These are phyloP conservation scores for Ochropleura leucogaster DNA, from an alignment of 2,888 invertebrate species.

Conservation along the genomic window DNA sequence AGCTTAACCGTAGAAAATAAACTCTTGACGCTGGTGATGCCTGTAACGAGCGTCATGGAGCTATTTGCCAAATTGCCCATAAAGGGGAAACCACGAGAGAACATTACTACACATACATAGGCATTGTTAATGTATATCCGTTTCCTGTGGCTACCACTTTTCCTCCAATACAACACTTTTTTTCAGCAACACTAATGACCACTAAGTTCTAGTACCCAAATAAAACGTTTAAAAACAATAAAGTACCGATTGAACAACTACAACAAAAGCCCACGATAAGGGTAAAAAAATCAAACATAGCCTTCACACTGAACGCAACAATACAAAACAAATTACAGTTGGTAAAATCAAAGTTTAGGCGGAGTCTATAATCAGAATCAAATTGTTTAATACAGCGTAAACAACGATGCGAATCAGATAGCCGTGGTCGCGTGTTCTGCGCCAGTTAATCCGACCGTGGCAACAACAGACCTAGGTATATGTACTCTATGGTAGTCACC, in stretches of 20 bases:
- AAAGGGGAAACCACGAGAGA: slow-evolving; percentile 20
- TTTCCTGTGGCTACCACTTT: slow-evolving; percentile 4
- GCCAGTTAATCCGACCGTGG: slow-evolving; percentile 82
- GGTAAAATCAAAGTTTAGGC: slow-evolving; percentile 75
- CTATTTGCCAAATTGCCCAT: slow-evolving; percentile 30
- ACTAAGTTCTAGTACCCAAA: background rate
- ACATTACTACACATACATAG: background rate
- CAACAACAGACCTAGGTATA: slow-evolving; percentile 64
- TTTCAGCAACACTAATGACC: background rate
- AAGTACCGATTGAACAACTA: background rate
- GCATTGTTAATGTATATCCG: background rate
- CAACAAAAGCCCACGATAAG: background rate
- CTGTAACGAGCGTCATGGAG: slow-evolving; percentile 14
- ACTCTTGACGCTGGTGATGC: slow-evolving; percentile 23
- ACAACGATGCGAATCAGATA: slow-evolving; percentile 87
- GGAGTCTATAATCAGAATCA: slow-evolving; percentile 85
- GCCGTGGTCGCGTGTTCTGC: slow-evolving; percentile 81
- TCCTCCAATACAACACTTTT: background rate
- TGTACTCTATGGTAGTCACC: slow-evolving; percentile 64
- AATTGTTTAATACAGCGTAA: slow-evolving; percentile 88
- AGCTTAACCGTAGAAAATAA: slow-evolving; percentile 34
- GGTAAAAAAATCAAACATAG: slow-evolving; percentile 30
- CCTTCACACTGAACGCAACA: slow-evolving; percentile 38
- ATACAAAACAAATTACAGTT: slow-evolving; percentile 67
- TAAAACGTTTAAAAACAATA: slow-evolving; percentile 4